phyloP scores from a whole-genome alignment of 1,140 invertebrate genomes.

The Macrobrachium rosenbergii region DNA sequence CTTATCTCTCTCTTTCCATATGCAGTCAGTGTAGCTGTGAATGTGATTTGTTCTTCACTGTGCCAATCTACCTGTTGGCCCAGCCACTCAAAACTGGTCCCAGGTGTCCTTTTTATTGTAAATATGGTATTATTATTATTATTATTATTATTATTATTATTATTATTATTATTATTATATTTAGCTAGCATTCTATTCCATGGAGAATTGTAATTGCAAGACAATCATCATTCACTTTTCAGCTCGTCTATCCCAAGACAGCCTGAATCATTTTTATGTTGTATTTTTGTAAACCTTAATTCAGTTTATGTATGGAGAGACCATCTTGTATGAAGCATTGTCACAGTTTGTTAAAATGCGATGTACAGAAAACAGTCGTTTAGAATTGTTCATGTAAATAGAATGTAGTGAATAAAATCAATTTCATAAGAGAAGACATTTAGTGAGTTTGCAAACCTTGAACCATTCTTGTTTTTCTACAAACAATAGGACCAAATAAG shows the following conservation, averaged over 20 bases:
- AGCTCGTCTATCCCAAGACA: constrained; percentile 2
- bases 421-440: constrained; percentile 55
- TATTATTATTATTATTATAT: constrained; percentile 23
- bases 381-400: constrained; percentile 65
- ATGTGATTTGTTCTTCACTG: constrained; percentile 64
- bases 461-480: too few species aligned
- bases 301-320: constrained; percentile 45
- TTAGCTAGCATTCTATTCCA: constrained; percentile 62
- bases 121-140: constrained; percentile 29
- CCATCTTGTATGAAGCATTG: constrained; percentile 59
- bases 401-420: constrained; percentile 63
- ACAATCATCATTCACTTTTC: constrained; percentile 60
- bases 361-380: constrained; percentile 61
- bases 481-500: too few species aligned
- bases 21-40: constrained; percentile 60
- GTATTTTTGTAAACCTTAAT: constrained; percentile 56
- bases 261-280: constrained; percentile 45
- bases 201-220: constrained; percentile 59
- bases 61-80: constrained; percentile 57
- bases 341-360: constrained; percentile 60
- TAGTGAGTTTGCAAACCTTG: constrained; percentile 32
- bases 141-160: too few species aligned
- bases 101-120: constrained; percentile 46
- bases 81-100: constrained; percentile 52
- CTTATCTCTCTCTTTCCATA: constrained; percentile 43